phyloP scores from a whole-genome alignment of 1,140 invertebrate species.

The Trichonephila clavipes region DNA sequence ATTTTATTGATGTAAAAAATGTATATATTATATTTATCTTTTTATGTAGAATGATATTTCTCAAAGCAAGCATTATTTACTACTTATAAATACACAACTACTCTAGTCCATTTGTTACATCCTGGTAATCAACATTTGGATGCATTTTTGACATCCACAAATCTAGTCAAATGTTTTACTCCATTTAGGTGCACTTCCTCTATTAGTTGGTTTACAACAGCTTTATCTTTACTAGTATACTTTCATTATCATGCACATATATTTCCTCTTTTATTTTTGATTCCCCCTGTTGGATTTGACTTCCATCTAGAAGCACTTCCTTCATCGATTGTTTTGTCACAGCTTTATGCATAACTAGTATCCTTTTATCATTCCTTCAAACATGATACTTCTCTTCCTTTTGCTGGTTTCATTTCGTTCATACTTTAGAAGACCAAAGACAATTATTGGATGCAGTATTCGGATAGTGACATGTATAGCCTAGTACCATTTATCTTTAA shows the following conservation, averaged over 20 bases:
- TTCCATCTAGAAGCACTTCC: neutral
- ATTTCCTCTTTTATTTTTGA: too few relatives aligned
- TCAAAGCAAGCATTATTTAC: neutral
- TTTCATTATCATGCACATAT: too few relatives aligned
- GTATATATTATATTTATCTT: neutral
- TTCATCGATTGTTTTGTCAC: neutral
- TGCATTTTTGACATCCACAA: too few relatives aligned
- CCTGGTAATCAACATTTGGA: neutral
- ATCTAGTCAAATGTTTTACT: too few relatives aligned
- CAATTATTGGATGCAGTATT: neutral
- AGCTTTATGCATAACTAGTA: neutral
- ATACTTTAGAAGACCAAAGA: neutral
- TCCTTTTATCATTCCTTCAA: neutral
- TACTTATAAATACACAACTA: neutral
- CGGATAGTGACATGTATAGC: neutral
- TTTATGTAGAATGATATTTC: neutral
- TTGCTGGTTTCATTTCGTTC: neutral
- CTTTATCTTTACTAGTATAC: too few relatives aligned
- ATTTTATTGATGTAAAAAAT: neutral
- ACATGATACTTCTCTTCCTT: neutral
- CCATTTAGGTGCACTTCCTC: neutral
- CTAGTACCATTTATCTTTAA: neutral
- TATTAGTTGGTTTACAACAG: neutral
- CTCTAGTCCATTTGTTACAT: neutral
- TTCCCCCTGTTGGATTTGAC: too few relatives aligned